Conservation (phyloP, 2,797 vertebrate species). For the Acestrorhynchus altus region DNA sequence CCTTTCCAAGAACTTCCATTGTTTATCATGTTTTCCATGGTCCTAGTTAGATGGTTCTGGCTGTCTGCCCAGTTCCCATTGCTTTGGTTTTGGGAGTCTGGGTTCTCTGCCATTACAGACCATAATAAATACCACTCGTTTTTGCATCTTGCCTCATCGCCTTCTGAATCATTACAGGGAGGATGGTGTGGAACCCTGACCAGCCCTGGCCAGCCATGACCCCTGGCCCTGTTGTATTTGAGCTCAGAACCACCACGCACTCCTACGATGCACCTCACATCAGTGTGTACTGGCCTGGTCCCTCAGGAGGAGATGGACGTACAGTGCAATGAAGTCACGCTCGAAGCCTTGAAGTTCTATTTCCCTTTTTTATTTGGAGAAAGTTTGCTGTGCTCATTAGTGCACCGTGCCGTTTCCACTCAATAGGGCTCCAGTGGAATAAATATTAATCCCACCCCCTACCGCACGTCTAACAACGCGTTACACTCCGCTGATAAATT, state of each 20-base stretch:
- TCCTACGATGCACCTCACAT: too few species aligned
- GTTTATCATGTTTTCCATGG: too few species aligned
- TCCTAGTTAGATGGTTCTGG: too few species aligned
- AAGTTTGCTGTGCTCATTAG: constrained; percentile 39
- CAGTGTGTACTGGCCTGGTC: background rate
- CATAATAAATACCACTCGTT: too few species aligned
- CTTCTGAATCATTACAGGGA: background rate
- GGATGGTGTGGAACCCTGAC: background rate
- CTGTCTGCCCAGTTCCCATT: too few species aligned
- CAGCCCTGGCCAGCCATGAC: background rate
- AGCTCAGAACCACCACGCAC: background rate
- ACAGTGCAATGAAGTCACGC: background rate
- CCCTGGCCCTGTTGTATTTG: background rate
- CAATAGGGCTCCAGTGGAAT: constrained; percentile 42
- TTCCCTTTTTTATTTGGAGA: constrained; percentile 8
- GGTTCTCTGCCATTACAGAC: too few species aligned
- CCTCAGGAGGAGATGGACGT: too few species aligned
- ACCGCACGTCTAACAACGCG: constrained; percentile 31
- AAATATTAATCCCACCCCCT: constrained; percentile 42
- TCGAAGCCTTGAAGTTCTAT: background rate
- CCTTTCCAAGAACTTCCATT: too few species aligned
- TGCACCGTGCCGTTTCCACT: constrained; percentile 14
- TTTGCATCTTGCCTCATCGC: background rate
- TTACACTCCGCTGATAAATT: constrained; percentile 50
- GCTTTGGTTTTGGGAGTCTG: too few species aligned